These are phyloP conservation scores for Hirtodrosophila confusa DNA, from an alignment of 2,888 invertebrate genomes.

Conservation along the genomic window DNA sequence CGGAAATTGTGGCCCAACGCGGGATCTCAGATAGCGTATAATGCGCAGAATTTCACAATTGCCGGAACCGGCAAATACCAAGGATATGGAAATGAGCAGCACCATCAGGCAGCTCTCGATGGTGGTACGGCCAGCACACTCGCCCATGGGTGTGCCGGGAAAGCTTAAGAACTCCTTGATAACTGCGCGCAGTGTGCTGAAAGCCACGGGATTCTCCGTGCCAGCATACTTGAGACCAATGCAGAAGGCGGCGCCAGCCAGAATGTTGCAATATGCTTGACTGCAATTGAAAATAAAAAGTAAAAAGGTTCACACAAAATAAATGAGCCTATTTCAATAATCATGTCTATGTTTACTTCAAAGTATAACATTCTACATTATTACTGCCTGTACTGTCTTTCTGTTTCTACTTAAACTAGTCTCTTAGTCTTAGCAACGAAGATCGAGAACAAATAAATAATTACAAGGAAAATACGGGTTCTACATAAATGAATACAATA, in stretches of 20 bases:
- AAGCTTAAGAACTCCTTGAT: slow-evolving; percentile 82
- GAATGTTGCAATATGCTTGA: slow-evolving; percentile 98
- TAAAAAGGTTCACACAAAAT: neutral
- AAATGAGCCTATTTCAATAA: too few relatives aligned
- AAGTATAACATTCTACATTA: too few relatives aligned
- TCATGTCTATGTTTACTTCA: too few relatives aligned
- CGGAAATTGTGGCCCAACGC: slow-evolving; percentile 89
- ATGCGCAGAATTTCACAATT: slow-evolving; percentile 92
- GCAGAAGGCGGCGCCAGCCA: slow-evolving; percentile 97
- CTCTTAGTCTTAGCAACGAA: too few relatives aligned
- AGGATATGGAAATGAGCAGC: slow-evolving; percentile 88
- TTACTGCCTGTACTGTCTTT: too few relatives aligned
- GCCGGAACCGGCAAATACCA: slow-evolving; percentile 98
- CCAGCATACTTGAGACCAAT: slow-evolving; percentile 97
- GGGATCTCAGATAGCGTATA: slow-evolving; percentile 92
- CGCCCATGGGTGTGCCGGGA: slow-evolving; percentile 90
- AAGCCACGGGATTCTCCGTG: slow-evolving; percentile 92
- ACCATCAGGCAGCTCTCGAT: slow-evolving; percentile 95
- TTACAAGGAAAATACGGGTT: too few relatives aligned
- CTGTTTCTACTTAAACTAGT: too few relatives aligned
- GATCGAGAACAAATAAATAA: too few relatives aligned
- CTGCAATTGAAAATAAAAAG: slow-evolving; percentile 83
- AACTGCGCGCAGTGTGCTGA: slow-evolving; percentile 87
- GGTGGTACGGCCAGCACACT: slow-evolving; percentile 94
- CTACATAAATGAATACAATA: too few relatives aligned